Percentiles rank a stretch among this genome's conserved stretches.
These are phyloP conservation scores for Autographa gamma DNA, from an alignment of 2,888 invertebrate genomes.

Conservation along the genomic window DNA sequence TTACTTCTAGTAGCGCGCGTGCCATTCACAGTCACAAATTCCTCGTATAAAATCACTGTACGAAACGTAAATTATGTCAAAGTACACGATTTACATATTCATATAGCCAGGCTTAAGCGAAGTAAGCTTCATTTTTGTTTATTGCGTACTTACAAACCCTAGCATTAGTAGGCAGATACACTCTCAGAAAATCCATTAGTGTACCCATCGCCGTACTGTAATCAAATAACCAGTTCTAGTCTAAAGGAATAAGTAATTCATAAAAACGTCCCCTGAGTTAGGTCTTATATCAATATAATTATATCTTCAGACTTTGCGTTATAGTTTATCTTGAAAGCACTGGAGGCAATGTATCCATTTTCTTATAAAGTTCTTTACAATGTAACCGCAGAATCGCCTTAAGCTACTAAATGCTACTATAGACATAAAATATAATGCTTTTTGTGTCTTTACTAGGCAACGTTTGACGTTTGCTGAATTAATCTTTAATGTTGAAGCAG, in stretches of 20 bases:
- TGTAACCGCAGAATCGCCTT: conserved; percentile 81
- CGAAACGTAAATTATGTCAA: conserved; percentile 41
- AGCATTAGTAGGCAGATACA: conserved; percentile 44
- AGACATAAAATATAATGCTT: conserved; percentile 81
- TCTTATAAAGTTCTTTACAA: conserved; percentile 77
- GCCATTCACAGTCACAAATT: conserved; percentile 28
- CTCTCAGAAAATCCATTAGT: conserved; percentile 59
- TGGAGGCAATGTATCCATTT: conserved; percentile 73
- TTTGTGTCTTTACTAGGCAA: conserved; percentile 74
- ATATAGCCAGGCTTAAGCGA: conserved; percentile 28
- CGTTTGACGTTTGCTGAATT: conserved; percentile 43
- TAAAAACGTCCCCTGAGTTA: conserved; percentile 69
- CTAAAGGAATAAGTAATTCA: conserved; percentile 68
- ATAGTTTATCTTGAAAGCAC: conserved; percentile 73
- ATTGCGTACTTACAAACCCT: conserved; percentile 44
- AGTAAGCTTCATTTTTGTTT: conserved; percentile 43
- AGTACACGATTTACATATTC: conserved; percentile 40
- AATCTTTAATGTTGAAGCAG: conserved; percentile 54
- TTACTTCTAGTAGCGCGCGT: conserved; percentile 37
- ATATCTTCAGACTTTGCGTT: conserved; percentile 71
- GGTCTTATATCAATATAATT: conserved; percentile 77
- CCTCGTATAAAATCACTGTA: conserved; percentile 36
- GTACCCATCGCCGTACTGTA: conserved; percentile 44
- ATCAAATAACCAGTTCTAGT: conserved; percentile 61
- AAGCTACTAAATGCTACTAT: conserved; percentile 87